Base-by-base conservation (phyloP, 2,797 vertebrate genomes). In the Centroberyx gerrardi region DNA sequence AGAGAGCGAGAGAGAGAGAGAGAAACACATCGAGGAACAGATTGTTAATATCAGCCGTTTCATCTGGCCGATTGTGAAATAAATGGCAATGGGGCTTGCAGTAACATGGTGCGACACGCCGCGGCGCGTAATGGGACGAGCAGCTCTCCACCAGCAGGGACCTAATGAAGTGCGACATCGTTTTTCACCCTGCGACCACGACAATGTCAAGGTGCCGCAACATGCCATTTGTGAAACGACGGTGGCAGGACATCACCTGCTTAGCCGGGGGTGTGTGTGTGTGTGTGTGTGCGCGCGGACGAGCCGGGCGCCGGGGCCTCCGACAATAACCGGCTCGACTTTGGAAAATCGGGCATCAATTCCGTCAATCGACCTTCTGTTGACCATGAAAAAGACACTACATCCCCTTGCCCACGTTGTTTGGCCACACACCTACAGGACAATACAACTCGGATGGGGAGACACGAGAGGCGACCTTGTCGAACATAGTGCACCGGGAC, bases 21-120 rank as follows among this genome's bases (percentile, higher is more conserved):
- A 87, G 90, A 91, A 90, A 95, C 94, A 95, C 93, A 95, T 95
- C 93, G 94, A 94, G 93, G 90, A 95, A 92, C 93, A 95, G 94
- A 95, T 95, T 95, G 95, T 95, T 95, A 96, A 96, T 95, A 95
- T 95, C 94, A 94, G 91, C 86, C 93, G 95, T 96, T 94, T 95
- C 94, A 94, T 96, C 93, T 93, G 94, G 93, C 91, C 87, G 94
- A 94, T 94, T 92, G 92, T 94, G 94, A 95, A 96, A 95, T 96
- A 96, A 96, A 96, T 90, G 94, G 91, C 95, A 95, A 95, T 95
- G 95, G 92, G 93, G 94, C 95, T 95, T 96, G 94, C 93, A 94
- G 95, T 94, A 94, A 95, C 95, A 94, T 78, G 92, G 93, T 91
- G 88, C 91, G 81, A 94, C 92, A 87, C 82, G 82, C 82, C 68